Percentiles rank a stretch among this genome's conserved stretches.
phyloP scores from a whole-genome alignment of 2,113 vertebrate species.

The Lophochroa leadbeateri region DNA sequence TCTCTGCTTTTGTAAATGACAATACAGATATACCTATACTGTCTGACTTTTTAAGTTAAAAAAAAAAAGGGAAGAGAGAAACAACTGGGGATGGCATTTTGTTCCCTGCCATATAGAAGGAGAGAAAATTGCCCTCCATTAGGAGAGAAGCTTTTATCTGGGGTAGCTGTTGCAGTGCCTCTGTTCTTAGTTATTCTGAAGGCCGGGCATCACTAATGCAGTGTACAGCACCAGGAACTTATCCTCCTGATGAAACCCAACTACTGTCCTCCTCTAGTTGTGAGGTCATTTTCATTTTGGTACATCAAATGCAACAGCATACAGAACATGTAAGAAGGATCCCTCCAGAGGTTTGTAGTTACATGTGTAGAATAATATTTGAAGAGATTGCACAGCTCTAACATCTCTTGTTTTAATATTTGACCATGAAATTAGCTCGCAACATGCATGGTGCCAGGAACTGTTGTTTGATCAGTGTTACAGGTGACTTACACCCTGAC shows the following conservation, averaged over 20 bases:
- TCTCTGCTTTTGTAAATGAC: background rate
- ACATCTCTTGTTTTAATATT: background rate
- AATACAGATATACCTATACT: background rate
- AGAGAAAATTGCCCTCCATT: conserved; percentile 1
- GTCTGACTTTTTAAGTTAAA: background rate
- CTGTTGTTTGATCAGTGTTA: background rate
- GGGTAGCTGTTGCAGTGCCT: background rate
- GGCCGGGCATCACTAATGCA: background rate
- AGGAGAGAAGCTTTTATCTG: background rate
- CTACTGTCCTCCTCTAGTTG: background rate
- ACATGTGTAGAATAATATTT: background rate
- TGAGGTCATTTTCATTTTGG: background rate
- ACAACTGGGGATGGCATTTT: background rate
- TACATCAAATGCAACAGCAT: background rate
- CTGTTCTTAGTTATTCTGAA: background rate
- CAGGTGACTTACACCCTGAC: background rate
- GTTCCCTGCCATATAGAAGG: background rate
- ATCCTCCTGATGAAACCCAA: background rate
- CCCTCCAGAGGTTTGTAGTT: background rate
- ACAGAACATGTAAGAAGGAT: background rate
- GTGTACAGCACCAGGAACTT: background rate
- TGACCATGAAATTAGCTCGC: background rate
- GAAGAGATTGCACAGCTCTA: background rate
- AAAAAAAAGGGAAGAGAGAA: background rate
- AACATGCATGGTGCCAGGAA: background rate